Evolutionary conservation across 1,140 invertebrate genomes (phyloP).

Genomic region (Leptoteleia sp.): DNA sequence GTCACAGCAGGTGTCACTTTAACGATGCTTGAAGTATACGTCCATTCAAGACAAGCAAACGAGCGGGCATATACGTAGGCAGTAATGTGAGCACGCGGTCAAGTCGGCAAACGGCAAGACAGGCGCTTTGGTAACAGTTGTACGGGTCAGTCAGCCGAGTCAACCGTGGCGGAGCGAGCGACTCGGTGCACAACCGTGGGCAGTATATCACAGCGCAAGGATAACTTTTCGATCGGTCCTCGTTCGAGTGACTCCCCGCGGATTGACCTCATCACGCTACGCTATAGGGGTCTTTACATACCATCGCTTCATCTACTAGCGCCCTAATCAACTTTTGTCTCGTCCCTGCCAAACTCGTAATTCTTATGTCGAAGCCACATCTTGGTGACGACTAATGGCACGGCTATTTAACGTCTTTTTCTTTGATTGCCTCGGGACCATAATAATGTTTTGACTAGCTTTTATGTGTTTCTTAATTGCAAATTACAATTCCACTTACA

Average conservation of each 20-base stretch:
- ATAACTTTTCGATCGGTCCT: constrained; percentile 79
- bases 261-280: constrained; percentile 80
- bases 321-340: constrained; percentile 79
- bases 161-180: constrained; percentile 50
- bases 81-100: constrained; percentile 65
- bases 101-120: constrained; percentile 58
- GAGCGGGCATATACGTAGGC: constrained; percentile 46
- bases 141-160: constrained; percentile 53
- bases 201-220: constrained; percentile 77
- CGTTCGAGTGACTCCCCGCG: constrained; percentile 77
- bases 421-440: not conserved
- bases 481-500: no score
- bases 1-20: constrained; percentile 78
- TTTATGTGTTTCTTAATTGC: not conserved
- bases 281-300: constrained; percentile 79
- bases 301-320: constrained; percentile 72
- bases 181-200: constrained; percentile 68
- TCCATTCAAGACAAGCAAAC: constrained; percentile 41
- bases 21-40: constrained; percentile 69
- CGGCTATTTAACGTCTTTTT: constrained; percentile 10
- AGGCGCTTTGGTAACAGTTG: constrained; percentile 58
- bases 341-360: constrained; percentile 69
- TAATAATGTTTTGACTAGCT: constrained; percentile 21
- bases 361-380: constrained; percentile 31
- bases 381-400: constrained; percentile 47